Conservation (phyloP, 2,888 invertebrate genomes). For the Heliconius sara region DNA sequence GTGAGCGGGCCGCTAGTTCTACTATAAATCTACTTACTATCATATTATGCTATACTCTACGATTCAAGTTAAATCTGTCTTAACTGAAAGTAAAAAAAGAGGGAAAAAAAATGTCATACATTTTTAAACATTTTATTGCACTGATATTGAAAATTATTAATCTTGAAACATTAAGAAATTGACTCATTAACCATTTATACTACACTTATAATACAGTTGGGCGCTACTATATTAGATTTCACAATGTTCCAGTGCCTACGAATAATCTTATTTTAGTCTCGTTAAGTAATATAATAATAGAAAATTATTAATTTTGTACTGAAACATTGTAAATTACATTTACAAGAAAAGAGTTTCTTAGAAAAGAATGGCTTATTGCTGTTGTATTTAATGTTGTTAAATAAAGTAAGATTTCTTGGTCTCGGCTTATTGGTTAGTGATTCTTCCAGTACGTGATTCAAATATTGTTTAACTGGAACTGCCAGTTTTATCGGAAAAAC, state of each 20-base stretch:
- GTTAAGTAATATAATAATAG: not conserved
- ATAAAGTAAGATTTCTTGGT: not conserved
- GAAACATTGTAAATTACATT: not conserved
- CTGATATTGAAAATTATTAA: not conserved
- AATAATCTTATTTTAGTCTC: not conserved
- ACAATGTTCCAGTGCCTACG: not conserved
- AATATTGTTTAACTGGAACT: not conserved
- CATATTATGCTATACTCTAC: not conserved
- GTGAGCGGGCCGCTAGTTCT: no score
- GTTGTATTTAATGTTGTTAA: no score
- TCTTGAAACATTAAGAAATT: not conserved
- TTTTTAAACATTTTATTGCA: constrained; percentile 15
- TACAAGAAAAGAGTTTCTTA: not conserved
- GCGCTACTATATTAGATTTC: not conserved
- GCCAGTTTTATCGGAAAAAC: not conserved
- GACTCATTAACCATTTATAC: not conserved
- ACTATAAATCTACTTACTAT: not conserved
- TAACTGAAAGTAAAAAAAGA: not conserved
- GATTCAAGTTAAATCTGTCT: not conserved
- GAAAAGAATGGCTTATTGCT: no score
- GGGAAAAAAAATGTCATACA: not conserved
- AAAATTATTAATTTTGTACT: not conserved
- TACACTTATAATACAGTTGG: not conserved
- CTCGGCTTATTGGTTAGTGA: not conserved
- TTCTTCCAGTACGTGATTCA: not conserved